These are phyloP conservation scores for Heliconius hewitsoni DNA, from an alignment of 1,140 invertebrate genomes.

Conservation along the genomic window DNA sequence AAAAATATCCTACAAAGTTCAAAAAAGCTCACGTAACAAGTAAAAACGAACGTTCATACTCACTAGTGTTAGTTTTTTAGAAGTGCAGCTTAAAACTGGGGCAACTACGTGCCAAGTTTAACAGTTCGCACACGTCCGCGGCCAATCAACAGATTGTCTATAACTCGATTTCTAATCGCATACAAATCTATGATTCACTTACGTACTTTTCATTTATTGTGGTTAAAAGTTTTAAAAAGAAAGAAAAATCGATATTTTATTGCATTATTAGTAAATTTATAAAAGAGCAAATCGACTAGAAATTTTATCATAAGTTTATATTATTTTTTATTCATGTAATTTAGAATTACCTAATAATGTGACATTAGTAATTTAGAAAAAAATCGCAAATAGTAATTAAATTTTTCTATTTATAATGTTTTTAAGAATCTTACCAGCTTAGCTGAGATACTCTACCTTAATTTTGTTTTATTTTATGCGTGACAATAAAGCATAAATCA, in stretches of 20 bases:
- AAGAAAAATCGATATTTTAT: neutral
- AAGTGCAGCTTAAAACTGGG: conserved; percentile 4
- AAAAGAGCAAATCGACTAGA: too few species aligned
- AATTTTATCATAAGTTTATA: too few species aligned
- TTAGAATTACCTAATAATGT: too few species aligned
- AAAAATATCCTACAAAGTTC: neutral
- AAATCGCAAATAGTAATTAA: too few species aligned
- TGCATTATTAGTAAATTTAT: too few species aligned
- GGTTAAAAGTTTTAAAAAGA: neutral
- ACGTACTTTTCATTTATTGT: neutral
- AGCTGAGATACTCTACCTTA: too few species aligned
- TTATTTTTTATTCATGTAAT: too few species aligned
- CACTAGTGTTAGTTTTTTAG: neutral
- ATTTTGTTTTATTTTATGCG: too few species aligned
- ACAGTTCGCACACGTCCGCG: conserved; percentile 22
- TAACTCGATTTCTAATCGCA: neutral
- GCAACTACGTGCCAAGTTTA: conserved; percentile 16
- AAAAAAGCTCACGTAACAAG: neutral
- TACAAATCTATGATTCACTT: neutral
- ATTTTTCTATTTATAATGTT: too few species aligned
- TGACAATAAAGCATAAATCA: too few species aligned
- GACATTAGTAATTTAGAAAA: too few species aligned
- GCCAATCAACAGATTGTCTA: conserved; percentile 24
- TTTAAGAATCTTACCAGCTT: too few species aligned
- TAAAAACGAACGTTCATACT: neutral